phyloP scores from a whole-genome alignment of 1,140 invertebrate genomes.

The Pentalonia nigronervosa region DNA sequence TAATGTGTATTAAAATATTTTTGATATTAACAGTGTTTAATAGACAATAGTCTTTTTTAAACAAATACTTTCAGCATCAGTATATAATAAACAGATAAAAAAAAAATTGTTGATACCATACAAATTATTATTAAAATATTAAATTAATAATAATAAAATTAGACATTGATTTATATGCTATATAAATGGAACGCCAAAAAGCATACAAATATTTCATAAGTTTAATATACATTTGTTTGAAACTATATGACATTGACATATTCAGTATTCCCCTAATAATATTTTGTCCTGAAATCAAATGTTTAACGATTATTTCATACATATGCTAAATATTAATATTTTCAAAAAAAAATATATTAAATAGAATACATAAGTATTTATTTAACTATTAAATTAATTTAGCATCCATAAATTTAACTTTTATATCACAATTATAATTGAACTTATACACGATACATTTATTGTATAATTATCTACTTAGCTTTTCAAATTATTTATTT shows the following conservation, averaged over 20 bases:
- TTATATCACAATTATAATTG: background rate
- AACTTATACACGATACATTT: background rate
- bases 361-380: background rate
- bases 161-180: constrained; percentile 11
- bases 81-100: constrained; percentile 19
- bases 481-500: background rate
- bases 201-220: background rate
- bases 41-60: background rate
- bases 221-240: background rate
- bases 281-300: background rate
- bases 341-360: too few relatives aligned
- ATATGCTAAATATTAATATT: background rate
- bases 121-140: constrained; percentile 20
- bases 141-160: background rate
- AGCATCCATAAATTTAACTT: background rate
- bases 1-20: background rate
- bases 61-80: constrained; percentile 7
- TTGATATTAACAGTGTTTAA: background rate
- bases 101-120: background rate
- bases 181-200: background rate
- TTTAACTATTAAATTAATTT: too few relatives aligned
- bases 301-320: background rate
- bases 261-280: background rate
- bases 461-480: background rate
- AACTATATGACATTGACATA: background rate